Conservation (phyloP, 2,888 invertebrate species). For the Orthosia incerta region DNA sequence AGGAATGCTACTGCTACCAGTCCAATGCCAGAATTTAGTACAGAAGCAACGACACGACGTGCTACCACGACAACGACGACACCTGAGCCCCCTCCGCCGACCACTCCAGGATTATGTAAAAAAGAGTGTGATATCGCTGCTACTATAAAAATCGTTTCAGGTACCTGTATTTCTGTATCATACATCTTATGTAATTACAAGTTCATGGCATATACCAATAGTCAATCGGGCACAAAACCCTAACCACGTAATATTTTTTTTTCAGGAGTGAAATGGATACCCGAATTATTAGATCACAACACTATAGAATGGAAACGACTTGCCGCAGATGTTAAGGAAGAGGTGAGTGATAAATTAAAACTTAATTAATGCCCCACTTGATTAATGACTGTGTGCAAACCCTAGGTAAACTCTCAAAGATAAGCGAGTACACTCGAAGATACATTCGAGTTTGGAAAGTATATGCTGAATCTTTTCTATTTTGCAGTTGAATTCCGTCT, state of each 20-base stretch:
- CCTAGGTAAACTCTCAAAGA: not conserved
- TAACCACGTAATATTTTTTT: constrained; percentile 30
- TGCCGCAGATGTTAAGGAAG: constrained; percentile 95
- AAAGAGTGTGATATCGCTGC: constrained; percentile 96
- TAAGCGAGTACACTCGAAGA: not conserved
- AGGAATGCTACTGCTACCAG: constrained; percentile 92
- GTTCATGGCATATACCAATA: too few species aligned
- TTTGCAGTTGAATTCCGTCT: constrained; percentile 95
- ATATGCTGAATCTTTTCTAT: constrained; percentile 19
- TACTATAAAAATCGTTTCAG: constrained; percentile 95
- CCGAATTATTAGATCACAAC: constrained; percentile 96
- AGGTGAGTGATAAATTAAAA: constrained; percentile 89
- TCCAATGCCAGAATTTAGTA: constrained; percentile 83
- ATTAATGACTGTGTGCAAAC: not conserved
- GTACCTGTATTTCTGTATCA: constrained; percentile 68
- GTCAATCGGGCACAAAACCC: too few species aligned
- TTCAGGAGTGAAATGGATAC: constrained; percentile 94
- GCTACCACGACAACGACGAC: constrained; percentile 93
- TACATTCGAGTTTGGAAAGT: not conserved
- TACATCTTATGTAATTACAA: too few species aligned
- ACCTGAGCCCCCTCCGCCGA: constrained; percentile 93
- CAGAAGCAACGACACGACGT: constrained; percentile 88
- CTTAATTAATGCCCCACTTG: not conserved
- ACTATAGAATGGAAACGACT: constrained; percentile 96
- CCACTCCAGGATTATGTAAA: constrained; percentile 95